Evolutionary conservation across 2,888 invertebrate species (phyloP).

Genomic region (Xylocampa areola): DNA sequence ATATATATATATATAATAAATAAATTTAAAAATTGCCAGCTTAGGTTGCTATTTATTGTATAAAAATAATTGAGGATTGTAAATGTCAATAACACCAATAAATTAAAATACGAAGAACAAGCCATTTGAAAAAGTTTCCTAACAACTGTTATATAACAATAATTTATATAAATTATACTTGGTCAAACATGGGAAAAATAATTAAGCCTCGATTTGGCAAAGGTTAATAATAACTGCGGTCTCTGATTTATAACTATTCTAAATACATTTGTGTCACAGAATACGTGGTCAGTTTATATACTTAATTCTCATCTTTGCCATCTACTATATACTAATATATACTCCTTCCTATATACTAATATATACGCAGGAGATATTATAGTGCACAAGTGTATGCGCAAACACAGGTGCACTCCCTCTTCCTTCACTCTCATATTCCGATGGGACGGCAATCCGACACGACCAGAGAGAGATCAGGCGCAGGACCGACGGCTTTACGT

Average conservation of each 20-base stretch:
- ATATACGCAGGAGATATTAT: no score
- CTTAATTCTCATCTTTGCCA: constrained; percentile 34
- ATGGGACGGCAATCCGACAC: no score
- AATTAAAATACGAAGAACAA: constrained; percentile 19
- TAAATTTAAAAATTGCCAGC: no score
- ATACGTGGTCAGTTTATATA: constrained; percentile 8
- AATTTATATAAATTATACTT: constrained; percentile 39
- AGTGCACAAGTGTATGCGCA: no score
- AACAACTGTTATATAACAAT: constrained; percentile 30
- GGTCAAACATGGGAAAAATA: constrained; percentile 28
- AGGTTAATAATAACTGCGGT: constrained; percentile 47
- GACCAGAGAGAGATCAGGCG: no score
- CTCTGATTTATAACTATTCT: constrained; percentile 45
- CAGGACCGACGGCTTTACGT: no score
- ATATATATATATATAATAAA: no score
- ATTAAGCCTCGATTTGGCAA: constrained; percentile 36
- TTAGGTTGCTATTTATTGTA: no score
- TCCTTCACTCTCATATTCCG: no score
- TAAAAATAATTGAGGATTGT: not conserved
- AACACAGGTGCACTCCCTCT: no score
- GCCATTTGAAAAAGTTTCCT: constrained; percentile 34
- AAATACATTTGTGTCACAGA: constrained; percentile 45
- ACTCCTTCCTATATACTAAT: no score
- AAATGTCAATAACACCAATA: constrained; percentile 5
- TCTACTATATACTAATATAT: not conserved